These are phyloP conservation scores for Pseudopipra pipra DNA, from an alignment of 2,113 vertebrate genomes.

Conservation along the genomic window DNA sequence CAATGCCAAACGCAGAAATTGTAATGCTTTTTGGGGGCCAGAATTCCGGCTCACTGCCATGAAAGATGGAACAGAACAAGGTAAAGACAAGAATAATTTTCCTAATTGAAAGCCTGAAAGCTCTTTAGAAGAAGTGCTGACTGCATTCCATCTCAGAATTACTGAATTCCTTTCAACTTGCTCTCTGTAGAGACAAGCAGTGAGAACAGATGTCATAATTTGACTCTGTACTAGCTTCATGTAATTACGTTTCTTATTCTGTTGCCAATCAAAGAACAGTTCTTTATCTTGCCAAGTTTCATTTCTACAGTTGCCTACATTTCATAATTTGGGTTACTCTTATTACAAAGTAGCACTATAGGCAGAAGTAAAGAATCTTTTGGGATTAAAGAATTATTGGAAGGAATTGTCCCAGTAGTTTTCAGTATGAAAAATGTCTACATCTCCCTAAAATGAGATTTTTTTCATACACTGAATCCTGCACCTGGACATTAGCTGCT, in stretches of 20 bases:
- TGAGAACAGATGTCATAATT: neutral
- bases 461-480: neutral
- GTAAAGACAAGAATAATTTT: neutral
- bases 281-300: neutral
- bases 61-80: neutral
- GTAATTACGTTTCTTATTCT: neutral
- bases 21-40: neutral
- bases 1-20: fast-evolving
- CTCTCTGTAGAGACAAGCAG: neutral
- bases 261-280: neutral
- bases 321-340: neutral
- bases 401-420: neutral
- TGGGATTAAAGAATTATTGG: neutral
- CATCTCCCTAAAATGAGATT: neutral
- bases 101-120: neutral
- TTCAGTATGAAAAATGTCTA: neutral
- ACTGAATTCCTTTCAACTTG: neutral
- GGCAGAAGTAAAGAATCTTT: neutral
- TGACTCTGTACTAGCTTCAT: neutral
- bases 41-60: neutral
- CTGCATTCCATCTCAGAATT: neutral
- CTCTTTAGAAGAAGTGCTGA: neutral
- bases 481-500: neutral
- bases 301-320: neutral
- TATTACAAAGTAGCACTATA: neutral